Percentiles rank a stretch among this genome's conserved stretches.
Conservation (phyloP, 37 sponge, comb jelly and placozoan genomes). For the Chondrilla cf. caribensis region DNA sequence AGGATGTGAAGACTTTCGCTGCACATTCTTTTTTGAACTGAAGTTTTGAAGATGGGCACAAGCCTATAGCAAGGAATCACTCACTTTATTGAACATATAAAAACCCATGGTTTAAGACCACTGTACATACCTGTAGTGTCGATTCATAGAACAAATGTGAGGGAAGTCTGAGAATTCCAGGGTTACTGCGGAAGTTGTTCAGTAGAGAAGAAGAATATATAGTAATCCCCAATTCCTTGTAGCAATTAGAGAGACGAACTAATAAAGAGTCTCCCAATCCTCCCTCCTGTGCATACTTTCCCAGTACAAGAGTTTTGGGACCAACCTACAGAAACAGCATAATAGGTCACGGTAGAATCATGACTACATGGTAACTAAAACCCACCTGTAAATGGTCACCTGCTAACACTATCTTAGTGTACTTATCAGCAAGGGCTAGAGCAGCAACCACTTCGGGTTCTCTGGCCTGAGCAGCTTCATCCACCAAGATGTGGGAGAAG, state of each 20-base stretch:
- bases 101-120: no score
- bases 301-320: slow-evolving; percentile 34
- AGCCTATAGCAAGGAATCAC: no score
- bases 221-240: not conserved
- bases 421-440: not conserved
- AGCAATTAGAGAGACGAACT: slow-evolving; percentile 24
- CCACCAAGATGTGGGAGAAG: slow-evolving; percentile 26
- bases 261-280: slow-evolving; percentile 47
- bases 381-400: slow-evolving; percentile 24
- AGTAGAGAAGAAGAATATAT: slow-evolving; percentile 38
- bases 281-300: slow-evolving; percentile 29
- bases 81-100: no score
- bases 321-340: slow-evolving; percentile 59
- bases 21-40: no score
- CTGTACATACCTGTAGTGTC: slow-evolving; percentile 34
- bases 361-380: no score
- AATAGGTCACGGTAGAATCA: no score
- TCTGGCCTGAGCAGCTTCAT: slow-evolving; percentile 30
- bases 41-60: no score
- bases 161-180: slow-evolving; percentile 45
- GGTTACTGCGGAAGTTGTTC: slow-evolving; percentile 63
- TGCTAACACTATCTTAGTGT: slow-evolving; percentile 15
- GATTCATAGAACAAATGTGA: slow-evolving; percentile 58
- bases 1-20: no score
- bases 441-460: slow-evolving; percentile 16